Conservation (phyloP, 2,888 invertebrate genomes). For the Apodemia zela region DNA sequence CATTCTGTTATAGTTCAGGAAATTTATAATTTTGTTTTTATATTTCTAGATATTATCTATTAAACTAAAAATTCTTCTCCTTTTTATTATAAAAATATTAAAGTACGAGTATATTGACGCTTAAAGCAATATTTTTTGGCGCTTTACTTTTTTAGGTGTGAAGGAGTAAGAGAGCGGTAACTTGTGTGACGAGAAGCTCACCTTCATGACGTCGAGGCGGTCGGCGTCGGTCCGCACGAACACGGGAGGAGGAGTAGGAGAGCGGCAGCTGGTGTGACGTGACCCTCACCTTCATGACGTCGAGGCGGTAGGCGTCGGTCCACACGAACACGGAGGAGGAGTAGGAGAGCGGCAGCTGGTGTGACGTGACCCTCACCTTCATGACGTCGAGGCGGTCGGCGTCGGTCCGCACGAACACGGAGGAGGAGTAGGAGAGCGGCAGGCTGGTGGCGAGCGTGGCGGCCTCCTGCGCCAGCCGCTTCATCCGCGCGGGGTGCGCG, state of each 20-base stretch:
- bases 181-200: slow-evolving; percentile 83
- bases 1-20: too few relatives aligned
- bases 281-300: too few relatives aligned
- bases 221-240: slow-evolving; percentile 97
- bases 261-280: slow-evolving; percentile 88
- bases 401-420: slow-evolving; percentile 97
- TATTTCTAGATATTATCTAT: too few relatives aligned
- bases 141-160: too few relatives aligned
- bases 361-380: slow-evolving; percentile 90
- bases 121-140: too few relatives aligned
- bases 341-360: slow-evolving; percentile 73
- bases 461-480: slow-evolving; percentile 96
- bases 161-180: slow-evolving; percentile 83
- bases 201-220: slow-evolving; percentile 97
- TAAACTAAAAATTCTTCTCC: too few relatives aligned
- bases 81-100: too few relatives aligned
- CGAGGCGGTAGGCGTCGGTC: slow-evolving; percentile 84
- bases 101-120: too few relatives aligned
- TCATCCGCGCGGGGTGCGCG: slow-evolving; percentile 92
- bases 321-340: slow-evolving; percentile 97
- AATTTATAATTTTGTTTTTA: too few relatives aligned
- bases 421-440: slow-evolving; percentile 95
- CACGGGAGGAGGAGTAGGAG: slow-evolving; percentile 94
- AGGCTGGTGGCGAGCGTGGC: slow-evolving; percentile 95
- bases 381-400: slow-evolving; percentile 96